phyloP scores from a whole-genome alignment of 2,113 vertebrate genomes.

The Notothenia coriiceps region DNA sequence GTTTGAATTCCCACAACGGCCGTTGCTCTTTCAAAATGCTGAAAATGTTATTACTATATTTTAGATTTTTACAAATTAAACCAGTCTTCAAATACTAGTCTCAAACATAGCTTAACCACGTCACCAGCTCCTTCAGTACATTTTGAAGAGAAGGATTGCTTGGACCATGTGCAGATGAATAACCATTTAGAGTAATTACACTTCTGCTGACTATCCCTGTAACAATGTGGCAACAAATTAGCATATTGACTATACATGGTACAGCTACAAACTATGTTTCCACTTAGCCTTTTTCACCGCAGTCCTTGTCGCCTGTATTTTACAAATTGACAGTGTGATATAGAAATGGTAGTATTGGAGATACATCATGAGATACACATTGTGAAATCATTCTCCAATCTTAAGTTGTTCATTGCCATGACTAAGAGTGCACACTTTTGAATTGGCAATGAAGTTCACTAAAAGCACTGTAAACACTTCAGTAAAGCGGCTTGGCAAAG shows the following conservation, averaged over 20 bases:
- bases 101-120: neutral
- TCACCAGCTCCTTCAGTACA: neutral
- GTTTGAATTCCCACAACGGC: neutral
- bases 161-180: neutral
- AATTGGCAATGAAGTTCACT: neutral
- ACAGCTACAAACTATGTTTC: neutral
- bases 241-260: neutral
- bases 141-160: neutral
- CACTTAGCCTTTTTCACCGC: neutral
- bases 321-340: neutral
- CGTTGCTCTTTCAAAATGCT: neutral
- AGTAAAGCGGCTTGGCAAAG: neutral
- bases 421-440: neutral
- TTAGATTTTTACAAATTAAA: too few relatives aligned
- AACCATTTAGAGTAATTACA: too few relatives aligned
- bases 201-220: too few relatives aligned
- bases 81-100: neutral
- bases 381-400: neutral
- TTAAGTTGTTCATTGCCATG: constrained; percentile 30
- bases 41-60: too few relatives aligned
- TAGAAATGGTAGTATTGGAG: constrained; percentile 19
- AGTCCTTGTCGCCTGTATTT: neutral
- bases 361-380: neutral
- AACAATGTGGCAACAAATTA: neutral
- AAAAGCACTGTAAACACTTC: constrained; percentile 24